Evolutionary conservation across 37 sponge, comb jelly and placozoan species (phyloP).

Genomic region (Theonella swinhoei): DNA sequence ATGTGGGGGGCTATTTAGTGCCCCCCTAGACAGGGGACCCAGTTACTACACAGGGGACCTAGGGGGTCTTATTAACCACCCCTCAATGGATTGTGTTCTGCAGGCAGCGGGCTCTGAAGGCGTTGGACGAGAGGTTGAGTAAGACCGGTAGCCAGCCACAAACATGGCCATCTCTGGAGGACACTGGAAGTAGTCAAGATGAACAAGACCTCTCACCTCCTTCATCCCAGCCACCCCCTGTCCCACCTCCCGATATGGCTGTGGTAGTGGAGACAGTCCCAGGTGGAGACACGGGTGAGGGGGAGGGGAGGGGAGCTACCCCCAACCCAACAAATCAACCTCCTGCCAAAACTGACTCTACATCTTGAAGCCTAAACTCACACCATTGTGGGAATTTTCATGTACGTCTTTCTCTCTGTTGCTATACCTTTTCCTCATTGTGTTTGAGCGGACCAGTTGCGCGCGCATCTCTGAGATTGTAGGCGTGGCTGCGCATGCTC

Average conservation of each 20-base stretch:
- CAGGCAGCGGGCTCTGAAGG: conserved; percentile 85
- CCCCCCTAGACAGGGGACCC: not conserved
- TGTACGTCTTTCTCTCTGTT: not conserved
- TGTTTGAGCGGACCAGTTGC: not conserved
- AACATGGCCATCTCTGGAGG: conserved; percentile 79
- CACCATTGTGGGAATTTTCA: not conserved
- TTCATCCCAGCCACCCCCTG: not conserved
- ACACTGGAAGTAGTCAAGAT: conserved; percentile 38
- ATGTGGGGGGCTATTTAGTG: conserved; percentile 1
- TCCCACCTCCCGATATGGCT: not conserved
- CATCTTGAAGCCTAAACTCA: not conserved
- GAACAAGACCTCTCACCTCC: conserved; percentile 4
- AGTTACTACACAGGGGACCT: too few species aligned
- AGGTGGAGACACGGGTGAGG: not conserved
- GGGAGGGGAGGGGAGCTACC: not conserved
- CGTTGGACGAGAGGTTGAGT: conserved; percentile 73
- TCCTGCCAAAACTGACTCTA: not conserved
- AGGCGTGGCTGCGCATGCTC: too few species aligned
- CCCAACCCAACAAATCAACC: not conserved
- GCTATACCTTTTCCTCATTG: not conserved
- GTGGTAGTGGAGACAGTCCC: conserved; percentile 7
- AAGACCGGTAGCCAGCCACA: conserved; percentile 25
- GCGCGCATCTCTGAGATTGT: not conserved
- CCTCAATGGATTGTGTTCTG: too few species aligned
- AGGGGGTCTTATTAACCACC: too few species aligned